Evolutionary conservation across 1,140 invertebrate species (phyloP).

Genomic region (Pseudobourletiella spinata): DNA sequence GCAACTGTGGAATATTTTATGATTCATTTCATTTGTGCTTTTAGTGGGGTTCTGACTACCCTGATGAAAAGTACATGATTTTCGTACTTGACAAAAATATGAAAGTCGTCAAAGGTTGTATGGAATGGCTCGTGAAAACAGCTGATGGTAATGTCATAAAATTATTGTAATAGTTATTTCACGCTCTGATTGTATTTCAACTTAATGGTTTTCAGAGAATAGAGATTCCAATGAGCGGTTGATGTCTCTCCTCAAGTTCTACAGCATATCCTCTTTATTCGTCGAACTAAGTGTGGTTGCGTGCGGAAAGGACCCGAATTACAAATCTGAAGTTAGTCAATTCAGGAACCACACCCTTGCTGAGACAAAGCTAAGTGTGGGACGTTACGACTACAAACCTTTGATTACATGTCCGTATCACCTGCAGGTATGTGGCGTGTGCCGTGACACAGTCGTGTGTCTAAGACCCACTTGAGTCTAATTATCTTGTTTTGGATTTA

Average conservation of each 20-base stretch:
- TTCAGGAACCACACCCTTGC: not conserved
- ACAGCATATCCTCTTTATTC: constrained; percentile 10
- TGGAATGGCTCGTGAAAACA: constrained; percentile 10
- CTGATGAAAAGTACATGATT: not conserved
- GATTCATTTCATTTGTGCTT: no score
- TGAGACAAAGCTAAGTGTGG: not conserved
- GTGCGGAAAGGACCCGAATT: constrained; percentile 6
- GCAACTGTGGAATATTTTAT: no score
- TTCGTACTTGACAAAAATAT: constrained; percentile 3
- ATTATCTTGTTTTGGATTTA: not conserved
- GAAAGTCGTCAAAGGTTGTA: not conserved
- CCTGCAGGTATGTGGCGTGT: constrained; percentile 13
- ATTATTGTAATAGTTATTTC: no score
- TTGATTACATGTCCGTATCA: constrained; percentile 28
- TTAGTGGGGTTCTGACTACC: not conserved
- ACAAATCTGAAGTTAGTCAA: not conserved
- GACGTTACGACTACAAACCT: constrained; percentile 21
- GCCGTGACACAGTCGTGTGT: no score
- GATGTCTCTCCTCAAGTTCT: constrained; percentile 10
- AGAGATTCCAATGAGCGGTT: not conserved
- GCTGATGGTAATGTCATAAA: not conserved
- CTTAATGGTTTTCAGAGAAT: not conserved
- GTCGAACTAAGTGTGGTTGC: constrained; percentile 9
- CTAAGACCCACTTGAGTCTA: no score
- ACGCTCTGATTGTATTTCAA: constrained; percentile 6